These are phyloP conservation scores for Melitaea athalia DNA, from an alignment of 2,888 invertebrate genomes.

Conservation along the genomic window DNA sequence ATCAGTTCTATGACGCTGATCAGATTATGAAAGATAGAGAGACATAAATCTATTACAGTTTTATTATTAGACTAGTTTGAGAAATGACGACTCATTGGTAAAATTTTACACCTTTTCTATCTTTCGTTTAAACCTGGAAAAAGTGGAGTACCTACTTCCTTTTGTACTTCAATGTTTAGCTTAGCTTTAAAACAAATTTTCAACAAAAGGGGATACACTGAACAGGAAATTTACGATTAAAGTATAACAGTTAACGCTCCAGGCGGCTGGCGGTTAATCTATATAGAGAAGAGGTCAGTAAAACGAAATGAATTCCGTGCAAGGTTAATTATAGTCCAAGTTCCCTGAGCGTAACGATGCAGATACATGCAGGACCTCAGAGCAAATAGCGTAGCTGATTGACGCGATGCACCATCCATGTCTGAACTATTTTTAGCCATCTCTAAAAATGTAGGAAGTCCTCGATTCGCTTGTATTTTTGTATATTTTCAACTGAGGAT, in stretches of 20 bases:
- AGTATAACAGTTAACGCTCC: slow-evolving; percentile 4
- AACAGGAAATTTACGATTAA: neutral
- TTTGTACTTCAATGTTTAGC: too few relatives aligned
- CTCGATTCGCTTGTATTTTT: neutral
- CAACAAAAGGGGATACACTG: neutral
- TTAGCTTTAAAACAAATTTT: too few relatives aligned
- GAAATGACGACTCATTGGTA: too few relatives aligned
- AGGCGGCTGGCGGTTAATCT: slow-evolving; percentile 17
- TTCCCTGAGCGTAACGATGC: slow-evolving; percentile 24
- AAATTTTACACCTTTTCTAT: too few relatives aligned
- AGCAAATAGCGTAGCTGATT: slow-evolving; percentile 45
- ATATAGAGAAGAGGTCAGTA: slow-evolving; percentile 25
- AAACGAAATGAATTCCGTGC: slow-evolving; percentile 21
- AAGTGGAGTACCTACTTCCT: too few relatives aligned
- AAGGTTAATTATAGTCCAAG: slow-evolving; percentile 28
- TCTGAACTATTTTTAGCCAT: neutral
- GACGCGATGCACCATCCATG: slow-evolving; percentile 41
- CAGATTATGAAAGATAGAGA: too few relatives aligned
- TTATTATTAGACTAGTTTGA: too few relatives aligned
- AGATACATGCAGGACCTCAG: slow-evolving; percentile 15
- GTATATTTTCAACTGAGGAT: too few relatives aligned
- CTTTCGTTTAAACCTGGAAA: too few relatives aligned
- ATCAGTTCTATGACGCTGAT: too few relatives aligned
- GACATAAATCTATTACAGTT: too few relatives aligned
- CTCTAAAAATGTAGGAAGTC: too few relatives aligned